Evolutionary conservation across 2,797 vertebrate genomes (phyloP).

Genomic region (Calcarius lapponicus): DNA sequence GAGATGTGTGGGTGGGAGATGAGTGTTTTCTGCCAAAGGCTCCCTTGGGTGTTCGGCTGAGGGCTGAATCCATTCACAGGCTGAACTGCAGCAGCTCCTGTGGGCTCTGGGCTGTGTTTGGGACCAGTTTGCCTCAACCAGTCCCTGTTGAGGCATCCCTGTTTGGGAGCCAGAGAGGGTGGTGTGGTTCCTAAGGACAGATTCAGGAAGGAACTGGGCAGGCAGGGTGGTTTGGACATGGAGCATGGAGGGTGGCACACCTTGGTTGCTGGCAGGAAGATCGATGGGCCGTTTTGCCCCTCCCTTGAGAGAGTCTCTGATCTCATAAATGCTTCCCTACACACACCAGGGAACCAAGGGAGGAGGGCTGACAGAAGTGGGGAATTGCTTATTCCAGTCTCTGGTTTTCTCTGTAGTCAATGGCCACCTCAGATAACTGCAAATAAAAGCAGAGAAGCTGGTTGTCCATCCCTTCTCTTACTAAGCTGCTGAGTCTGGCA

Average conservation of each 20-base stretch:
- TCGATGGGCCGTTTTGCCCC: fast-evolving
- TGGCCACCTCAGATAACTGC: neutral
- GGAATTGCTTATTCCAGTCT: neutral
- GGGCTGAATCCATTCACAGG: neutral
- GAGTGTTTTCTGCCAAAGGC: neutral
- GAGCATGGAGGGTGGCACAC: neutral
- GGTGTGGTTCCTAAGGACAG: neutral
- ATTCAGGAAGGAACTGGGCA: neutral
- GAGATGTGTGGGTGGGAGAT: neutral
- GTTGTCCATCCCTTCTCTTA: neutral
- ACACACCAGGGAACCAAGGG: fast-evolving
- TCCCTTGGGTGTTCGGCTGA: neutral
- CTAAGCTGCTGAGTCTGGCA: neutral
- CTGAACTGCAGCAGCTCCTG: neutral
- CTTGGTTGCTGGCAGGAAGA: neutral
- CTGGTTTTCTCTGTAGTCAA: neutral
- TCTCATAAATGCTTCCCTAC: neutral
- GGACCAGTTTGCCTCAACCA: no score
- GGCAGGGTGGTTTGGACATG: neutral
- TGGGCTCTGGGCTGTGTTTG: neutral
- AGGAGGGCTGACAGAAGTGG: neutral
- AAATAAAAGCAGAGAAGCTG: neutral
- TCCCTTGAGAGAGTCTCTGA: neutral
- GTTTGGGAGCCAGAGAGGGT: neutral
- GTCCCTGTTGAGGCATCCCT: neutral